phyloP scores from a whole-genome alignment of 2,113 vertebrate genomes.

The Toxostoma redivivum region DNA sequence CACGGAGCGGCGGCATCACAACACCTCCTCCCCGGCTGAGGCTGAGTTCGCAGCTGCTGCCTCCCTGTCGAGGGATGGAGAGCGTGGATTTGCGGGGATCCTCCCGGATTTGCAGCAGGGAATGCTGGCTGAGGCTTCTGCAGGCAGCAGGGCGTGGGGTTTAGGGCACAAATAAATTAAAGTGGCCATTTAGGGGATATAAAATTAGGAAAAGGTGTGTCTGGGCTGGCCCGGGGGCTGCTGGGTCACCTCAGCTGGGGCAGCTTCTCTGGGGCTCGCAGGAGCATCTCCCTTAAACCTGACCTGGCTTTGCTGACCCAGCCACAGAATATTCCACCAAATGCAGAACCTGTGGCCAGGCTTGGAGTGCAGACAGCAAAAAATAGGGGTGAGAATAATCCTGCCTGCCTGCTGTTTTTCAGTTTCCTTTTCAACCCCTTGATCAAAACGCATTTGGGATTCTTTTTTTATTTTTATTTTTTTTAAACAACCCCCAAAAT shows the following conservation, averaged over 20 bases:
- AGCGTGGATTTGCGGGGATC: background rate
- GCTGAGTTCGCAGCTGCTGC: constrained; percentile 24
- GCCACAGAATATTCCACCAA: background rate
- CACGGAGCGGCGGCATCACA: constrained; percentile 53
- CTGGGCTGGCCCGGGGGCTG: background rate
- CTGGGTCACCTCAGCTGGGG: background rate
- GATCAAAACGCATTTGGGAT: background rate
- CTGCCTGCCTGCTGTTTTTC: background rate
- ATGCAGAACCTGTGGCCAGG: background rate
- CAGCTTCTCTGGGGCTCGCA: background rate
- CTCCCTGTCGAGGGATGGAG: background rate
- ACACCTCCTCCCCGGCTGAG: constrained; percentile 20
- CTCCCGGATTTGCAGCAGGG: background rate
- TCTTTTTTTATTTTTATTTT: background rate
- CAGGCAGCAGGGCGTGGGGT: background rate
- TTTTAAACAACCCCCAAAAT: background rate
- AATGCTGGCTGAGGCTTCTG: background rate
- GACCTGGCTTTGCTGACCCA: background rate
- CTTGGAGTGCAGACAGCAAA: background rate
- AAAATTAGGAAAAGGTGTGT: background rate
- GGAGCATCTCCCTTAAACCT: background rate
- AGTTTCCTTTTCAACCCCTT: background rate
- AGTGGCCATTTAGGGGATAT: accelerated
- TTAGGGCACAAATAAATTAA: background rate
- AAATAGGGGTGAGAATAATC: background rate